Base-by-base conservation (phyloP, 2,888 invertebrate genomes). In the Orthosia incerta region DNA sequence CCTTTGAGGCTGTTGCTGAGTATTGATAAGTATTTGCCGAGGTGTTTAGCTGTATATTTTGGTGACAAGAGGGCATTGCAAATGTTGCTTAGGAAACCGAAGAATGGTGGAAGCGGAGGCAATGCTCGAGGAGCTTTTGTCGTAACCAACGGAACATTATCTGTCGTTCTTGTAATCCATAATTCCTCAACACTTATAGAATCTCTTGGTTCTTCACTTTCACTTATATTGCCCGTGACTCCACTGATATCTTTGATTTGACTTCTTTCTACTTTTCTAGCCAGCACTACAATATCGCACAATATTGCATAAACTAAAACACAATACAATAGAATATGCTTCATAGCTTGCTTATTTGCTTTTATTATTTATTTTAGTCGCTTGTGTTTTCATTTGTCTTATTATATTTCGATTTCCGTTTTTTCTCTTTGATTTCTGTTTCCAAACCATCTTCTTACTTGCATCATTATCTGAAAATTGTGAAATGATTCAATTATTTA, bases 381-480 rank as follows among this genome's bases (percentile, higher is more conserved):
- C 7, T 39, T 39, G 31, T 45, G 39, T 59, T 20, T n/a, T 15
- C 50, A 31, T 23, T n/a, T 68, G 67, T 67, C 69, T 70, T 70
- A 62, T 70, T 80, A 81, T 76, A 87, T 71, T 79, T 90, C 83
- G 4, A 88, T 76, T 55, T 89, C 88, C 18, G 88, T 92, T 80
- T 92, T 92, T 31, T 84, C 79, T 71, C 18, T 89, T 56, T 91
- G 87, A 86, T 93, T 93, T 80, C 83, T 91, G 69, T 89, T 89
- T 18, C 93, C 93, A 62, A 93, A 87, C 85, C 87, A 89, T 23
- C 66, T 72, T 76, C 94, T 88, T 1, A 84, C n/a, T 56, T 85
- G 84, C 86, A 90, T 91, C 80, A 91, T 81, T 64, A 90, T 71
- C 95, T 95, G 92, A 45, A 91, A 93, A 76, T 20, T 80, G 69